These are phyloP conservation scores for Euzophera pinguis DNA, from an alignment of 2,888 invertebrate genomes.

Conservation along the genomic window DNA sequence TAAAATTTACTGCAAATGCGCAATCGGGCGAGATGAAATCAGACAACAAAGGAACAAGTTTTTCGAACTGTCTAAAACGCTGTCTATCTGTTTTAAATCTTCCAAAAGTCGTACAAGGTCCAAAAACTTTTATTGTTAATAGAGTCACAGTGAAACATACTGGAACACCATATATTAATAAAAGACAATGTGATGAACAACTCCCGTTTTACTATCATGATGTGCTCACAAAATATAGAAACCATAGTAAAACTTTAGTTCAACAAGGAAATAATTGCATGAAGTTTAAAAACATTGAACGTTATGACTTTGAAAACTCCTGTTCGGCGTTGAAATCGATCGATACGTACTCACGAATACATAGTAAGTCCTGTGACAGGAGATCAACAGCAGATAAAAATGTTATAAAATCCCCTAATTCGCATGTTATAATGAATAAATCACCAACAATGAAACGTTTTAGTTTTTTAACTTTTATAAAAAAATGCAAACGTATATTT, in stretches of 20 bases:
- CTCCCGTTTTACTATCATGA: background rate
- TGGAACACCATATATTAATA: background rate
- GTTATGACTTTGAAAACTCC: background rate
- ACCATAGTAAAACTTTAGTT: background rate
- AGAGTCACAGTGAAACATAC: constrained; percentile 14
- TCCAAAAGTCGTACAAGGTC: constrained; percentile 19
- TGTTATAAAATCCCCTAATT: background rate
- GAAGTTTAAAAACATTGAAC: too few relatives aligned
- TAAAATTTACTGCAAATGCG: background rate
- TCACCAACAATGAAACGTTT: background rate
- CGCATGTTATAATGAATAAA: background rate
- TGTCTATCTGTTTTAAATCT: constrained; percentile 42
- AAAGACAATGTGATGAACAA: background rate
- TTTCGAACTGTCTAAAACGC: constrained; percentile 32
- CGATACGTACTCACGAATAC: background rate
- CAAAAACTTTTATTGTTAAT: constrained; percentile 16
- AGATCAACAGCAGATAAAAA: background rate
- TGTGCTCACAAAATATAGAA: background rate
- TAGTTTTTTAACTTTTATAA: background rate
- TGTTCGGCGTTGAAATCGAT: background rate
- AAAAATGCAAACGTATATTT: background rate
- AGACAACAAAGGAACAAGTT: constrained; percentile 26
- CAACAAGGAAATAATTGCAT: background rate
- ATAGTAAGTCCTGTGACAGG: background rate
- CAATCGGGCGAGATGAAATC: background rate